Base-by-base conservation (phyloP, 1,140 invertebrate genomes). In the Eupristina koningsbergeri region DNA sequence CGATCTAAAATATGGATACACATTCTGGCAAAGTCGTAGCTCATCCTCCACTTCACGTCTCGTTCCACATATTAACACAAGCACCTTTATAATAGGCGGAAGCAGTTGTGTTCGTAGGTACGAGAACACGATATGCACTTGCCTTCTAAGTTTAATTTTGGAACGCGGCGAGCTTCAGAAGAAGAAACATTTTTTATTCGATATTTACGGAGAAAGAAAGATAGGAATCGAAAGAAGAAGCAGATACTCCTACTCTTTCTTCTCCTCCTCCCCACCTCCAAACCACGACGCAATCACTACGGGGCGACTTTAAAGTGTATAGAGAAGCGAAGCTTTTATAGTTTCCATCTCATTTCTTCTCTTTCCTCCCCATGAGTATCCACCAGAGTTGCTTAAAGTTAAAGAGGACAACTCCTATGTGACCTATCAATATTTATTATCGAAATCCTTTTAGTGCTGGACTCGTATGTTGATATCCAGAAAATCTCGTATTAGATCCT, bases 371-470 rank as follows among this genome's bases (percentile, higher is more conserved):
- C 29, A 17, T 58, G 50, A 2, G 29, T 53, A 76, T 58, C 17
- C 29, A 61, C 67, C 34, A 22, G 3, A 26, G 36, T 36, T n/a
- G 41, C 67, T 71, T 41, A 41, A 7, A 36, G 39, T 7, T 0
- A 9, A 67, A 29, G 17, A 45, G 26, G 9, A 47, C 39, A n/a
- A 50, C 64, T 84, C 82, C 82, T 84, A 29, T 53, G 82, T 74
- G 82, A 79, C 75, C 76, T 80, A 84, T 84, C 83, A 78, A 80
- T 84, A 84, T 84, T 84, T 84, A 84, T 84, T 84, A 84, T 80
- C 67, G 79, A 61, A 74, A 81, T 85, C 78, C 79, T 75, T 85
- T 85, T 85, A 76, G 73, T 85, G 41, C 47, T 45, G n/a, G 3
- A 31, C 78, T 36, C 19, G 19, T 58, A 80, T 31, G n/a, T 31